These are phyloP conservation scores for Crambe crambe DNA, from an alignment of 37 sponge, comb jelly and placozoan genomes.

Conservation along the genomic window DNA sequence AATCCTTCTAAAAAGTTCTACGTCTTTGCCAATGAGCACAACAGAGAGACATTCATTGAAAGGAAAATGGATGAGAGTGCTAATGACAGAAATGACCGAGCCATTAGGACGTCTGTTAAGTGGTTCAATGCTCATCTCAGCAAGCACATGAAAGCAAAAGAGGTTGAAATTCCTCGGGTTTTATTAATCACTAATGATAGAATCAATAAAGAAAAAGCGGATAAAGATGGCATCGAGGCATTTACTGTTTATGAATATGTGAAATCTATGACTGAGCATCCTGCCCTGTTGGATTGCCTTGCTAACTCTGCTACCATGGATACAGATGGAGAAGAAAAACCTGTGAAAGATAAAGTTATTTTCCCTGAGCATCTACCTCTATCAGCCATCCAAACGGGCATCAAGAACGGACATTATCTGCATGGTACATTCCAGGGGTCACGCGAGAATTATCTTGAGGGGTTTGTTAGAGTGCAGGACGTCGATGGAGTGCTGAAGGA, in stretches of 20 bases:
- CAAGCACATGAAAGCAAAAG: conserved; percentile 9
- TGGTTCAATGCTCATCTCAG: conserved; percentile 82
- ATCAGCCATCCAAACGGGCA: conserved; percentile 69
- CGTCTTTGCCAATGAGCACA: conserved; percentile 96
- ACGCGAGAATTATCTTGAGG: conserved; percentile 87
- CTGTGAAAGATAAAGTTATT: conserved; percentile 34
- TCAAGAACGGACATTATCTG: conserved; percentile 68
- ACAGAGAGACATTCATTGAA: conserved; percentile 78
- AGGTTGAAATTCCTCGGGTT: conserved; percentile 15
- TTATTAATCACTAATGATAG: conserved; percentile 90
- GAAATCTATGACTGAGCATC: conserved; percentile 59
- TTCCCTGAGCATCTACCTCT: conserved; percentile 81
- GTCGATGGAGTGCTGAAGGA: conserved; percentile 6
- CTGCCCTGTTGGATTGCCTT: conserved; percentile 77
- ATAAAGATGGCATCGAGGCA: conserved; percentile 47
- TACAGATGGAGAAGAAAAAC: background rate
- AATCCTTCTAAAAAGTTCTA: conserved; percentile 72
- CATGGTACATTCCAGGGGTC: conserved; percentile 88
- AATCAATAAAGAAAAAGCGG: conserved; percentile 77
- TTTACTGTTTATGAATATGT: conserved; percentile 75
- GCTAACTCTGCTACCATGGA: conserved; percentile 30
- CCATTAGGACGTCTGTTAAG: conserved; percentile 71
- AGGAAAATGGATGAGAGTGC: conserved; percentile 67
- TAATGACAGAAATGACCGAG: conserved; percentile 93
- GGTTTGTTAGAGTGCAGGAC: conserved; percentile 52